Base-by-base conservation (phyloP, 2,113 vertebrate species). In the Verasper variegatus region DNA sequence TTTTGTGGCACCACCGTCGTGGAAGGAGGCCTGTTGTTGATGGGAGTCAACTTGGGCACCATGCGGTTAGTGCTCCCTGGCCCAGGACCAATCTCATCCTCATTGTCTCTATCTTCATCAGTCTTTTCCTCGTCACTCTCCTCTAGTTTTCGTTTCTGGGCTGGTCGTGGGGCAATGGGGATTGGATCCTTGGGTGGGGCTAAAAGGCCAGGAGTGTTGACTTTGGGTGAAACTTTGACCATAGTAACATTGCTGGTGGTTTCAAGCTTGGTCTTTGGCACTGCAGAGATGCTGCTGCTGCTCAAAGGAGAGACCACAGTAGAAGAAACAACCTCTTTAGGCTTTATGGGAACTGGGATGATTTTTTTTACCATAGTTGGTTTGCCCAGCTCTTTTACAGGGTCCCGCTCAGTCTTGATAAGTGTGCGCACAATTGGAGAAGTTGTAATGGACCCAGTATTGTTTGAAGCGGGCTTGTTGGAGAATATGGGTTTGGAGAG, bases 401-500 rank as follows among this genome's bases (percentile, higher is more conserved):
- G 85, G 10, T 93, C 91, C 45, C 87, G 88, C 18, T 92, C 90
- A 0, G 84, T 85, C 82, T 95, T 94, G 2, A 91, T 86, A 58
- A 89, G 74, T 56, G 91, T 80, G 60, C 90, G 93, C 37, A 93
- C 82, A 49, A 91, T 91, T 2, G 94, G 83, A 58, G 92, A 77
- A 18, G 83, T 74, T 17, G 91, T 62, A 37, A 94, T 81, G 57
- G 71, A 68, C 26, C 81, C 82, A 0, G 88, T 92, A 59, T 93
- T 93, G 64, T 94, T 94, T 35, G 86, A 26, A 78, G 80, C 76
- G 35, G 89, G 71, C 60, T 80, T 64, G 91, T 91, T 85, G 55
- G 94, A 94, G 71, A 94, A 89, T 81, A 93, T 76, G 64, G 94
- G 91, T 82, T 95, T 89, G 18, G 92, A 90, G 9, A 95, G 93